These are phyloP conservation scores for Pyrrhosoma nymphula DNA, from an alignment of 2,888 invertebrate species.

Conservation along the genomic window DNA sequence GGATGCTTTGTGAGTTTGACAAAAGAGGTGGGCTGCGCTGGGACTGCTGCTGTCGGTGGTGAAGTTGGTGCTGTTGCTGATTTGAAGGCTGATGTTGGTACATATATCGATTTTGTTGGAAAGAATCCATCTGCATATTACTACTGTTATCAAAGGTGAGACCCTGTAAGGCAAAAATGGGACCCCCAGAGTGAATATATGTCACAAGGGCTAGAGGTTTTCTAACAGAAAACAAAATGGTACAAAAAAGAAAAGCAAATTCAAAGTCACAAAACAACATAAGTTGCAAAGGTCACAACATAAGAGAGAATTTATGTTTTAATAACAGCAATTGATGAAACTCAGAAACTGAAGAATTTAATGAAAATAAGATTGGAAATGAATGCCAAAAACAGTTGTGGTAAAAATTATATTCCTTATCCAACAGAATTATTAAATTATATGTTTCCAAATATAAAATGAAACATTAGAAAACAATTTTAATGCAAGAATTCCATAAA, in stretches of 20 bases:
- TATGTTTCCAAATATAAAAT: too few relatives aligned
- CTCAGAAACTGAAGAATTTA: neutral
- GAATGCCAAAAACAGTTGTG: too few relatives aligned
- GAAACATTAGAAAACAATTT: neutral
- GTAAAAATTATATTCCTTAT: too few relatives aligned
- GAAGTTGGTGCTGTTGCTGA: constrained; percentile 71
- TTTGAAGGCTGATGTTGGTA: constrained; percentile 72
- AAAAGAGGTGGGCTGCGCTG: constrained; percentile 72
- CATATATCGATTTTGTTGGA: constrained; percentile 71
- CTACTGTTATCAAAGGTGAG: constrained; percentile 83
- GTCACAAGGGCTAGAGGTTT: constrained; percentile 66
- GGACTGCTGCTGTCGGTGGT: constrained; percentile 70
- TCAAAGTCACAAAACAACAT: neutral
- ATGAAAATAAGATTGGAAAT: neutral
- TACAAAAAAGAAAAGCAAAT: neutral
- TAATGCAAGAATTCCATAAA: neutral
- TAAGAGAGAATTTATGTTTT: neutral
- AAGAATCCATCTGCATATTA: constrained; percentile 76
- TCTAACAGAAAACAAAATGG: constrained; percentile 50
- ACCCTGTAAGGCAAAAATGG: constrained; percentile 77
- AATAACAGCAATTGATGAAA: neutral
- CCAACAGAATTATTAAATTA: too few relatives aligned
- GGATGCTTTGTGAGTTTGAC: constrained; percentile 72
- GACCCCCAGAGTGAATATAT: constrained; percentile 68
- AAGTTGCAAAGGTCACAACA: neutral